Conservation (phyloP, 2,888 invertebrate species). For the Pomacea canaliculata region DNA sequence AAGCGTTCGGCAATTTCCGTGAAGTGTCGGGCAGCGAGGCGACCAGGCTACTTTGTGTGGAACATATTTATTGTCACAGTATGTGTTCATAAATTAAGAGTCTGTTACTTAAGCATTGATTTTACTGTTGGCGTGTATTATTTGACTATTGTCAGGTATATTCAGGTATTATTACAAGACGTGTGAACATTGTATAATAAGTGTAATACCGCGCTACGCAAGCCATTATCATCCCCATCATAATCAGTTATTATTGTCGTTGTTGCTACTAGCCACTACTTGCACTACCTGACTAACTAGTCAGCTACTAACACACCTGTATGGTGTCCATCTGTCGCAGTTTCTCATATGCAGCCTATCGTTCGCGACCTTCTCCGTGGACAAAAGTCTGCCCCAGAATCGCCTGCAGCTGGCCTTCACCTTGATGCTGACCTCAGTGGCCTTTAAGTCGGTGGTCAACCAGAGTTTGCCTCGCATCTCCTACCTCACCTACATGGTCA, state of each 20-base stretch:
- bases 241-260: no score
- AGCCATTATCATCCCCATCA: no score
- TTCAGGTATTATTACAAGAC: no score
- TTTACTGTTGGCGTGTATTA: no score
- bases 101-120: no score
- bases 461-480: slow-evolving; percentile 68
- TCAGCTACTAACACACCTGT: no score
- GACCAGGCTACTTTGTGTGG: slow-evolving; percentile 69
- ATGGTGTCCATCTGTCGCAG: slow-evolving; percentile 42
- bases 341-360: slow-evolving; percentile 68
- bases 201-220: no score
- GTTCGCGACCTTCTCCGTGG: slow-evolving; percentile 68
- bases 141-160: no score
- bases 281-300: no score
- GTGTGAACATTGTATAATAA: no score
- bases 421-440: slow-evolving; percentile 67
- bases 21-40: slow-evolving; percentile 65
- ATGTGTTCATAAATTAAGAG: slow-evolving; percentile 31
- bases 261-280: no score
- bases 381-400: slow-evolving; percentile 62
- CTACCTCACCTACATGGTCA: slow-evolving; percentile 68
- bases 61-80: slow-evolving; percentile 69
- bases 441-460: slow-evolving; percentile 69
- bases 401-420: slow-evolving; percentile 68
- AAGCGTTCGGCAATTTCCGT: slow-evolving; percentile 66